Evolutionary conservation across 2,888 invertebrate species (phyloP).

Genomic region (Leucania comma): DNA sequence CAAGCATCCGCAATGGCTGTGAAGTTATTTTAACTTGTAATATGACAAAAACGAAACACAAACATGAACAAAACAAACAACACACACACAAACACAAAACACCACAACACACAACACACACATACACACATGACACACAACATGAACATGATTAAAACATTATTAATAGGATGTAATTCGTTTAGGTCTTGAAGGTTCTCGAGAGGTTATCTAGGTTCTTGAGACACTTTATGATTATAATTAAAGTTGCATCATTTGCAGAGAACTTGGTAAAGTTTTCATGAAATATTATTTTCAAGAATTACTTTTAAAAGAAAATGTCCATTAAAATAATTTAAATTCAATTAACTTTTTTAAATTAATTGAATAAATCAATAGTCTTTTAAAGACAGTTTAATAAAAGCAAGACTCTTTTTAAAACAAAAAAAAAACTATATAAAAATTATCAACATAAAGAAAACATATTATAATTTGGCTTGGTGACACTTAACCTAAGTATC

Average conservation of each 20-base stretch:
- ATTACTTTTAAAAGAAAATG: conserved; percentile 11
- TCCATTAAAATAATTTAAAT: conserved; percentile 2
- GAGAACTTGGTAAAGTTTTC: conserved; percentile 18
- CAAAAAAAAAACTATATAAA: conserved; percentile 20
- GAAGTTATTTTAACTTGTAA: background rate
- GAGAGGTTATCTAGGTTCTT: no score
- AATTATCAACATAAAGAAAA: no score
- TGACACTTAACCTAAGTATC: conserved; percentile 29
- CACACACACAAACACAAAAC: no score
- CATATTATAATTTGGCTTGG: no score
- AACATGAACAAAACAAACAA: no score
- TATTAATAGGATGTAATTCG: background rate
- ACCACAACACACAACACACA: no score
- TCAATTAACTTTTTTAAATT: background rate
- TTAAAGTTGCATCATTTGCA: conserved; percentile 38
- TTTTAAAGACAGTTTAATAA: background rate
- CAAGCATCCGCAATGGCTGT: no score
- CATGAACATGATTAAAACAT: background rate
- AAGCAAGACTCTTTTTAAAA: conserved; percentile 1
- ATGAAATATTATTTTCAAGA: conserved; percentile 13
- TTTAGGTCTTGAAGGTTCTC: conserved; percentile 5
- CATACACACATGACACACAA: no score
- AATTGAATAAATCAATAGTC: conserved; percentile 9
- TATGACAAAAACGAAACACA: no score
- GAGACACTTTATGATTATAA: conserved; percentile 5